These are phyloP conservation scores for Bombus picipes DNA, from an alignment of 1,140 invertebrate species.

Conservation along the genomic window DNA sequence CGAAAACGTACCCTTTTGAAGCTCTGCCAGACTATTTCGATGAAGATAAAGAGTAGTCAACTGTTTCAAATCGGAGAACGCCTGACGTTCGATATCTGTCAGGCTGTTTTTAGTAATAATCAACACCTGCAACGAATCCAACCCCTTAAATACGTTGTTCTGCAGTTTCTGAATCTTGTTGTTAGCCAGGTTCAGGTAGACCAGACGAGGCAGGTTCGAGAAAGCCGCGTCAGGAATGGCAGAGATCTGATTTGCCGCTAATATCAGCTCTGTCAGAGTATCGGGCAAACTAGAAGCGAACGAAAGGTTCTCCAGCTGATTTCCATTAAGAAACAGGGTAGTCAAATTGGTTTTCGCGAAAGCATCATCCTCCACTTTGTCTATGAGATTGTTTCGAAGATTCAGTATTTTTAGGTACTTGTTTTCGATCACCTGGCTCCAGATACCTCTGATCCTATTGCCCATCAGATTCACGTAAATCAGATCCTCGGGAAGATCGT, in stretches of 20 bases:
- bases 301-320: constrained; percentile 55
- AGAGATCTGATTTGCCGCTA: constrained; percentile 57
- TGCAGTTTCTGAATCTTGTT: constrained; percentile 61
- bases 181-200: constrained; percentile 54
- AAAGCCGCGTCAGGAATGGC: constrained; percentile 57
- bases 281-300: constrained; percentile 63
- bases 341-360: constrained; percentile 57
- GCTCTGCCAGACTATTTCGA: constrained; percentile 52
- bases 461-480: constrained; percentile 55
- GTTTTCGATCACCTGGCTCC: constrained; percentile 64
- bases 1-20: constrained; percentile 52
- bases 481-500: constrained; percentile 65
- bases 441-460: constrained; percentile 51
- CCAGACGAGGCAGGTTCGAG: constrained; percentile 41
- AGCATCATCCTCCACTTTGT: constrained; percentile 64
- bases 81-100: constrained; percentile 43
- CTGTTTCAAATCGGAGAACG: constrained; percentile 52
- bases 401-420: constrained; percentile 56
- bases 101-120: constrained; percentile 59
- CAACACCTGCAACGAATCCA: constrained; percentile 54
- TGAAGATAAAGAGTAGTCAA: constrained; percentile 57
- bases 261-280: constrained; percentile 51
- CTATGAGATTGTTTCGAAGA: constrained; percentile 61
- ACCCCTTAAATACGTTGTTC: constrained; percentile 54
- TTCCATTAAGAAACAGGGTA: constrained; percentile 52